Evolutionary conservation across 2,888 invertebrate species (phyloP).

Genomic region (Calameuta idolon): DNA sequence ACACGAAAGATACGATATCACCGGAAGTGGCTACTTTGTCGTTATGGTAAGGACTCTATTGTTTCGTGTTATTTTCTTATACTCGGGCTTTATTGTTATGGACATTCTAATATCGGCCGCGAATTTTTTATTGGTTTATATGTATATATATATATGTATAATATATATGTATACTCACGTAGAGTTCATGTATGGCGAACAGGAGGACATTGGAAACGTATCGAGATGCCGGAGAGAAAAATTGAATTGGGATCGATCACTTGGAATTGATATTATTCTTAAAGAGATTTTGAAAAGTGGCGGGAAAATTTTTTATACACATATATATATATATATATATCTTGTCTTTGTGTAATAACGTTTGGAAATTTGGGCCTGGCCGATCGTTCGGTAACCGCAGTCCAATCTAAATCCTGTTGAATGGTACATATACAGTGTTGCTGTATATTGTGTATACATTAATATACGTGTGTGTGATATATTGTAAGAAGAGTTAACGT

Average conservation of each 20-base stretch:
- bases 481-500: neutral
- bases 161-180: neutral
- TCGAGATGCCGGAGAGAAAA: neutral
- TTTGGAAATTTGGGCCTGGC: neutral
- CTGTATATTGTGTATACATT: neutral
- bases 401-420: conserved; percentile 48
- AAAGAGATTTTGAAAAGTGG: neutral
- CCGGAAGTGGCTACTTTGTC: conserved; percentile 45
- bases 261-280: neutral
- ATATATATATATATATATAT: neutral
- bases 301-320: neutral
- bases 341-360: neutral
- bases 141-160: no score
- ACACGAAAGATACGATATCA: conserved; percentile 57
- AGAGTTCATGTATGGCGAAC: neutral
- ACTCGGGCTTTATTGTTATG: neutral
- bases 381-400: conserved; percentile 42
- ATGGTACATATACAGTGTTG: neutral
- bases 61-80: conserved; percentile 60
- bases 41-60: conserved; percentile 63
- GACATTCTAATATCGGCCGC: neutral
- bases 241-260: neutral
- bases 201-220: neutral
- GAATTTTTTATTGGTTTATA: neutral
- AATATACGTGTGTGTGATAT: neutral